Evolutionary conservation across 64 coral and sea anemone species (phyloP), one percentile per base, ranked within the genome.

Genomic region (Anthopleura sola): DNA sequence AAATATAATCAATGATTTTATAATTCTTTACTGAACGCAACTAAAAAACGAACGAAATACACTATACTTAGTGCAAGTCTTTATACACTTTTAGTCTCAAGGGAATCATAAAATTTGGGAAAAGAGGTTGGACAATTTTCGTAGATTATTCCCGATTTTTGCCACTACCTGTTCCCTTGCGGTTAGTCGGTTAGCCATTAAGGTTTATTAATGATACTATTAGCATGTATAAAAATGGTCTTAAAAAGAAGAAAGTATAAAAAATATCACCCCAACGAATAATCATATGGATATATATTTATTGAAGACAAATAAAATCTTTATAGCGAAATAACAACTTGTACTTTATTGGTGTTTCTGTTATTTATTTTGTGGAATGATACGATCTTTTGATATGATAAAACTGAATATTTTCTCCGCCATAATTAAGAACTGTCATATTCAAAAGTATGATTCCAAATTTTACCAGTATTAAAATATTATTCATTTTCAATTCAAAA

Each of bases 201-300:
- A 32, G 31, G 11, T 34, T 15, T 3, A 71, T 71, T 29, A 62
- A 29, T 32, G 13, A 71, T 71, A 23, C 26, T 28, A n/a, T 26
- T 66, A 66, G 26, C 29, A 34, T 71, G 66, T 71, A 32, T n/a
- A 71, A 71, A 71, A 34, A 34, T 34, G 58, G 1, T 62, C 58
- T 62, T 23, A 66, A 34, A 71, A 71, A 34, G 29, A 71, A 71
- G 29, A 71, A 71, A 34, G 5, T 71, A 71, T 28, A 32, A 53
- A 71, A 71, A 71, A 31, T 71, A 71, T 36, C 66, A 71, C 14
- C 24, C 28, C 29, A 26, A 32, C 29, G 11, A 71, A 71, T 66
- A 66, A 56, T 62, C n/a, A 32, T 71, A 71, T 71, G 14, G 31
- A 71, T 32, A 71, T 71, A 71, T 71, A 71, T 71, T 71, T 71